Evolutionary conservation across 2,797 vertebrate species (phyloP), one percentile per base, ranked within the genome.

Genomic region (Crax fasciolata): DNA sequence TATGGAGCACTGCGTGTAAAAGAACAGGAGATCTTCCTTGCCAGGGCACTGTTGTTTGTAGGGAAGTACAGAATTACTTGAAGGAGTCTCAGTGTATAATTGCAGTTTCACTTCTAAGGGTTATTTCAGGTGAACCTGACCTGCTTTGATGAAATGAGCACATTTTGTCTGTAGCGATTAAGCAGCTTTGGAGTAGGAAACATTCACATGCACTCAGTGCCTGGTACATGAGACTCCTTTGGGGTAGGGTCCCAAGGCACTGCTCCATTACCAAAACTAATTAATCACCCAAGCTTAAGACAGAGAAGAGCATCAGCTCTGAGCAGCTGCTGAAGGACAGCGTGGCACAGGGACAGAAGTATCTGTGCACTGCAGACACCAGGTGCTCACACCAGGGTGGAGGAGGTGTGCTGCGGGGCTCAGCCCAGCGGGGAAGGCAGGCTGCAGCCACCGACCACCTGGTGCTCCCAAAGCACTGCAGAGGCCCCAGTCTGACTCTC

Each of bases 61-160:
- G 32, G 72, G 71, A 90, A 85, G 84, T 61, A 58, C 1, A 18
- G 44, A 82, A 46, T 74, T 59, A 76, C 82, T 90, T 59, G 71
- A 35, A 80, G 81, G 55, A 89, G 21, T 67, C 1, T 0, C 61
- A 27, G 82, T 24, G 24, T 59, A 8, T 89, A 87, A 91, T 72
- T 92, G 93, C 84, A 30, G 27, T 62, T 92, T 90, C 79, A 62
- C 51, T 86, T 79, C 35, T 25, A 13, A 32, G 76, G 95, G 95
- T 93, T 95, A 89, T 89, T 91, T 92, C 89, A 88, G 96, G 95
- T 97, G 79, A 95, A 48, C 78, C 76, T 92, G 95, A 96, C 94
- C 94, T 93, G 91, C 82, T 97, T 97, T 91, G 65, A 92, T 94
- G 87, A 85, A 94, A 96, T 92, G 86, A 91, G 95, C 84, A 75